Percentiles rank a stretch among this genome's conserved stretches.
Conservation (phyloP, 2,888 invertebrate species). For the Coleophora flavipennella region DNA sequence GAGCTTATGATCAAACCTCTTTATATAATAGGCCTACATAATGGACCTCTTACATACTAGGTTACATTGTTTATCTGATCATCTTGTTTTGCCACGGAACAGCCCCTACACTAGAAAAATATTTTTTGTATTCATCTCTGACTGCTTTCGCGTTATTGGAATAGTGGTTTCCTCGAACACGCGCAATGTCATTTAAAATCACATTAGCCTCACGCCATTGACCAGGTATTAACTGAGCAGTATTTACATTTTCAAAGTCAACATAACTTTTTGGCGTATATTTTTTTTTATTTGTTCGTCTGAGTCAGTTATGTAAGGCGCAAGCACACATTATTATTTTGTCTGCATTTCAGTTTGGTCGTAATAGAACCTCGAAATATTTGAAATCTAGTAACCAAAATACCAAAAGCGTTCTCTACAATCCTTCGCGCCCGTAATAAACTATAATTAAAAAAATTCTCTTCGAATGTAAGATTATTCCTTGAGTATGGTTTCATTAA, state of each 20-base stretch:
- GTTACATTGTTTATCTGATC: too few species aligned
- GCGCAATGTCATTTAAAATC: too few species aligned
- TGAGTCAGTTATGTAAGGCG: constrained; percentile 8
- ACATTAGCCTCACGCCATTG: too few species aligned
- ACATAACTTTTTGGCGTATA: constrained; percentile 7
- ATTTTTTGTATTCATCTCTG: constrained; percentile 7
- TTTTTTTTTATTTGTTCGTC: constrained; percentile 1
- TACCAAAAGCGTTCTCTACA: too few species aligned
- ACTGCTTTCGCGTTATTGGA: constrained; percentile 3
- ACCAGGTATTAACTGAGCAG: constrained; percentile 5
- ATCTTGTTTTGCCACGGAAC: constrained; percentile 9
- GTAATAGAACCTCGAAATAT: constrained; percentile 6
- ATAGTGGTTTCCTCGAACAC: constrained; percentile 2
- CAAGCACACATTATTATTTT: constrained; percentile 3
- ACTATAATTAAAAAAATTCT: neutral
- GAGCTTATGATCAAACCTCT: too few species aligned
- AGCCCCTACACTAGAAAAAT: constrained; percentile 9
- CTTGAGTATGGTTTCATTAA: constrained; percentile 12
- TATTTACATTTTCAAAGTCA: constrained; percentile 8
- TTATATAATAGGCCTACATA: too few species aligned
- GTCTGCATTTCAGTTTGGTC: constrained; percentile 1
- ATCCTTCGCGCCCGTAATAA: constrained; percentile 10
- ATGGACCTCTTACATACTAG: too few species aligned
- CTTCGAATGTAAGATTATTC: constrained; percentile 1
- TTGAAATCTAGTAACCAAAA: too few species aligned